Percentiles rank a stretch among this genome's conserved stretches.
phyloP scores from a whole-genome alignment of 1,140 invertebrate genomes.

The Drosophila sulfurigaster region DNA sequence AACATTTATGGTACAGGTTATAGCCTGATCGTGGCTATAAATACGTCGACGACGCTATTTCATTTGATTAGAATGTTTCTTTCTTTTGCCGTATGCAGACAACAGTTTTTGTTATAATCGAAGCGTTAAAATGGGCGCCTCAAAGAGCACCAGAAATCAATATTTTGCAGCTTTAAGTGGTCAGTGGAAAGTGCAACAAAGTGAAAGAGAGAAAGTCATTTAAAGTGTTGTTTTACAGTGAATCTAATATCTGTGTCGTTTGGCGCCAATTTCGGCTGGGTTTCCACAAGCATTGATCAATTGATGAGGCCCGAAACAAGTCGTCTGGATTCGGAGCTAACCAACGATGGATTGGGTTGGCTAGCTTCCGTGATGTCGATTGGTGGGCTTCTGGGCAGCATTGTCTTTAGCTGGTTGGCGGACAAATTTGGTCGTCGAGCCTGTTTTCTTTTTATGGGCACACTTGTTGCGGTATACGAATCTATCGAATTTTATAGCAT shows the following conservation, averaged over 20 bases:
- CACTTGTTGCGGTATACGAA: slow-evolving; percentile 47
- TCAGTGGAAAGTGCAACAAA: not conserved
- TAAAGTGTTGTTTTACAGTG: not conserved
- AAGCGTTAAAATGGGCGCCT: not conserved
- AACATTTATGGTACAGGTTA: not conserved
- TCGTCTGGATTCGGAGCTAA: slow-evolving; percentile 16
- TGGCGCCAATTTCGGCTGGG: not conserved
- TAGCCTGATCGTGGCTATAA: not conserved
- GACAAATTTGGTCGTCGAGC: slow-evolving; percentile 79
- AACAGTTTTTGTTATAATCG: not conserved
- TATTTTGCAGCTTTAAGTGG: slow-evolving; percentile 9
- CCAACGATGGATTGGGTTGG: slow-evolving; percentile 85
- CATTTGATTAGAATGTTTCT: not conserved
- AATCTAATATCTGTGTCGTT: not conserved
- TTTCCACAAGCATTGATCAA: slow-evolving; percentile 72
- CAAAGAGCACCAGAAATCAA: slow-evolving; percentile 10
- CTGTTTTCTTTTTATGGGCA: slow-evolving; percentile 40
- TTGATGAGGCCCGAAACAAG: slow-evolving; percentile 54
- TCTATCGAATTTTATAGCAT: not conserved
- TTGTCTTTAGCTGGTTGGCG: slow-evolving; percentile 86
- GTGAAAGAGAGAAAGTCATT: not conserved
- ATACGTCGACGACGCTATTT: not conserved
- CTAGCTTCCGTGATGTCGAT: slow-evolving; percentile 85
- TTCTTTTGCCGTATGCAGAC: not conserved
- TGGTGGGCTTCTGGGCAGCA: slow-evolving; percentile 85